A percentile compares a stretch with the other conserved stretches of the same genome.
Conservation (phyloP, 2,113 vertebrate genomes). For the Arenaria interpres region DNA sequence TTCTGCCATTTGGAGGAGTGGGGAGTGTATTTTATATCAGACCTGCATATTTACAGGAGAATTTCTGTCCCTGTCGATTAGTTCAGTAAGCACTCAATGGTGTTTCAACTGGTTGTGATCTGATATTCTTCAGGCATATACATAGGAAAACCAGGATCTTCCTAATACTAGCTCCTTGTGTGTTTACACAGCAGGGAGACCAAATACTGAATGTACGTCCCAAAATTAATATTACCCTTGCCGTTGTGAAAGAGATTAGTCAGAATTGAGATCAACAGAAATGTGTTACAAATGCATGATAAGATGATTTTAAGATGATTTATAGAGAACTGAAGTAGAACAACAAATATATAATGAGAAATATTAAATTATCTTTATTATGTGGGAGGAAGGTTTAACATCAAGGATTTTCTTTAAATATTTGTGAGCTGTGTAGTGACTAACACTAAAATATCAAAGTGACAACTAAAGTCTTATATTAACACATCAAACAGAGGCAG, state of each 20-base stretch:
- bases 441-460: conserved; percentile 56
- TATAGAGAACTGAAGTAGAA: conserved; percentile 4
- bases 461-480: conserved; percentile 10
- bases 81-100: neutral
- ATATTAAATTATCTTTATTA: conserved; percentile 40
- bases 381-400: conserved; percentile 13
- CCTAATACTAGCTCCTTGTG: neutral
- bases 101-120: neutral
- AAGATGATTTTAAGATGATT: conserved; percentile 46
- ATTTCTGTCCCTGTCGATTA: neutral
- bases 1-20: fast-evolving
- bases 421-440: conserved; percentile 26
- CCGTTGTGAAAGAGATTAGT: conserved; percentile 34
- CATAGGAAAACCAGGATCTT: neutral
- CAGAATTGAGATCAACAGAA: conserved; percentile 43
- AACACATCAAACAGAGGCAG: conserved; percentile 2
- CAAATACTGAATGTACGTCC: neutral
- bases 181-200: conserved; percentile 33
- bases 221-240: conserved; percentile 34
- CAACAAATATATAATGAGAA: conserved; percentile 40
- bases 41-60: neutral
- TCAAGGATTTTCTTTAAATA: conserved; percentile 66
- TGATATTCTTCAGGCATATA: neutral
- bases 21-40: neutral
- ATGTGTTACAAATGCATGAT: conserved; percentile 28